Evolutionary conservation across 2,113 vertebrate genomes (phyloP).

Genomic region (Rhabdomys dilectus): DNA sequence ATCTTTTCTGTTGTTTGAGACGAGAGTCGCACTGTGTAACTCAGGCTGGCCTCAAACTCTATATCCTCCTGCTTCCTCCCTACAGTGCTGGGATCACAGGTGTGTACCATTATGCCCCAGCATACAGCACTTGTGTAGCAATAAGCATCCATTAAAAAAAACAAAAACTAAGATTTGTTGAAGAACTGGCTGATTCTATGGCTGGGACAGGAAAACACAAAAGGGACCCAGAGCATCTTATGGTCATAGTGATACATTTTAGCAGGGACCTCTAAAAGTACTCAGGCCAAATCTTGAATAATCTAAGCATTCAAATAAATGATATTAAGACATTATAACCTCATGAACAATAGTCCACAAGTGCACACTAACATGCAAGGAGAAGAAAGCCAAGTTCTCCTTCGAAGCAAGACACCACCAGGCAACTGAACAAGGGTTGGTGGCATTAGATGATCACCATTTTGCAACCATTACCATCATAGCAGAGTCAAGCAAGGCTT

Average conservation of each 20-base stretch:
- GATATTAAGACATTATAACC: background rate
- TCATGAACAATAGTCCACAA: background rate
- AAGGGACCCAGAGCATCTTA: background rate
- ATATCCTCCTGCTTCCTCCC: background rate
- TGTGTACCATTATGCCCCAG: accelerated
- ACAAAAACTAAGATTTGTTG: background rate
- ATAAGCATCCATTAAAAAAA: too few species aligned
- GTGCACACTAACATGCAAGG: background rate
- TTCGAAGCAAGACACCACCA: background rate
- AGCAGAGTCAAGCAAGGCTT: background rate
- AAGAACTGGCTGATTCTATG: background rate
- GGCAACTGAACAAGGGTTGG: background rate
- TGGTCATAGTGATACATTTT: background rate
- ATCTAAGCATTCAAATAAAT: background rate
- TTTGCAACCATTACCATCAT: background rate
- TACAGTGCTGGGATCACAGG: background rate
- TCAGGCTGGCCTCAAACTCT: background rate
- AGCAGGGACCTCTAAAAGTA: background rate
- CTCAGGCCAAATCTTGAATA: background rate
- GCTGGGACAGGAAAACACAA: background rate
- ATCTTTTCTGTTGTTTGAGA: background rate
- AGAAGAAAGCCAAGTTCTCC: background rate
- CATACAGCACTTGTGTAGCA: background rate
- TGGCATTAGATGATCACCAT: too few species aligned
- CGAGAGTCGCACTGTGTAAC: background rate